phyloP scores from a whole-genome alignment of 2,113 vertebrate species.

The Puntigrus tetrazona region DNA sequence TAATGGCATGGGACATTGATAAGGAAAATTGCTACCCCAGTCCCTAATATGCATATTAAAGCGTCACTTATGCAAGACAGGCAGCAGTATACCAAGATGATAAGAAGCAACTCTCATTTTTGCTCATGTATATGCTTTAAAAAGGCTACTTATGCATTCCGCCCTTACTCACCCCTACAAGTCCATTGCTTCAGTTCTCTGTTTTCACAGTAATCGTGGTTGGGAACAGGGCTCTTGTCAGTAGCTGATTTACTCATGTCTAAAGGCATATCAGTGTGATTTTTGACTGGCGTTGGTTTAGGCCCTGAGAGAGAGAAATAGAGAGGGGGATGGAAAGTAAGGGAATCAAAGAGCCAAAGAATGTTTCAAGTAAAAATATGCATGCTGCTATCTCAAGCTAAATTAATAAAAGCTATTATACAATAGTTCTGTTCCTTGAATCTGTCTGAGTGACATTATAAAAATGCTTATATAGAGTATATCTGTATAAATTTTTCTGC shows the following conservation, averaged over 20 bases:
- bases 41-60: neutral
- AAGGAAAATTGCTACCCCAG: neutral
- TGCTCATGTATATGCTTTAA: neutral
- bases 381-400: neutral
- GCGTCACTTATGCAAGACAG: neutral
- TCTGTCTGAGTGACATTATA: neutral
- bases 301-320: neutral
- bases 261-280: neutral
- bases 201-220: neutral
- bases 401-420: neutral
- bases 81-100: neutral
- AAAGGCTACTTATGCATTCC: neutral
- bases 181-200: neutral
- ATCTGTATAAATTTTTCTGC: neutral
- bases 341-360: neutral
- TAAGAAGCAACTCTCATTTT: neutral
- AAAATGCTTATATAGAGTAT: neutral
- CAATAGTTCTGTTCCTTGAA: neutral
- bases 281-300: neutral
- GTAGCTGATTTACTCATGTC: neutral
- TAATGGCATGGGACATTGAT: neutral
- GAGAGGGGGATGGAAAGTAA: neutral
- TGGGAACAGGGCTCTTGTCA: neutral
- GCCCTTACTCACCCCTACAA: neutral
- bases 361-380: neutral